Evolutionary conservation across 2,797 vertebrate genomes (phyloP), one percentile per base, ranked within the genome.

Genomic region (Xiphophorus birchmanni): DNA sequence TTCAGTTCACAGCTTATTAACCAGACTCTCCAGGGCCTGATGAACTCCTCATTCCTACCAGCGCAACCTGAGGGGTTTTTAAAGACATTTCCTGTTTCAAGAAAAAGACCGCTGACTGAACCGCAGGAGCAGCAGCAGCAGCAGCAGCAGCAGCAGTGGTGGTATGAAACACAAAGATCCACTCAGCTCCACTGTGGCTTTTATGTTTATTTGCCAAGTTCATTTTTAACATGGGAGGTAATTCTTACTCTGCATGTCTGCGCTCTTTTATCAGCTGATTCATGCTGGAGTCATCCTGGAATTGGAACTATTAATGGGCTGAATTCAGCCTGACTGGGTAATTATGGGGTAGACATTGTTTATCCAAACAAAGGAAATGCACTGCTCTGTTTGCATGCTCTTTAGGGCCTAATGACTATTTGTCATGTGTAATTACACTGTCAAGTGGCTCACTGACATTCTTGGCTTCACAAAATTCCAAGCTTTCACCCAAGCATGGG

Each of bases 351-450:
- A 77, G 42, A 86, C 82, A 82, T 86, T 87, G 77, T 87, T 81
- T 84, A 76, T 80, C 76, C 79, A 79, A 90, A 90, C 67, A 80
- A 69, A 85, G 56, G 83, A 90, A 90, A 87, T 42, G 32, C 77
- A 73, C 35, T 35, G 11, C 65, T 69, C 65, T 73, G 83, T 79
- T 74, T 71, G 81, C 74, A 4, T 76, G 58, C 54, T 80, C 52
- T 87, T 87, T 81, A 47, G 81, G 71, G 42, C 80, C 75, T 92
- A 87, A 91, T 89, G 75, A 90, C 78, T 87, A 83, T 92, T 92
- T 93, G 89, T 93, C 88, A 91, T 91, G 81, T 84, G 71, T 84
- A 91, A 92, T 94, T 91, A 93, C 87, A 75, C 84, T 79, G 79
- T 85, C 81, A 88, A 89, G 84, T 91, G 85, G 84, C 80, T 80